Evolutionary conservation across 2,113 vertebrate genomes (phyloP).

Genomic region (Embiotoca jacksoni): DNA sequence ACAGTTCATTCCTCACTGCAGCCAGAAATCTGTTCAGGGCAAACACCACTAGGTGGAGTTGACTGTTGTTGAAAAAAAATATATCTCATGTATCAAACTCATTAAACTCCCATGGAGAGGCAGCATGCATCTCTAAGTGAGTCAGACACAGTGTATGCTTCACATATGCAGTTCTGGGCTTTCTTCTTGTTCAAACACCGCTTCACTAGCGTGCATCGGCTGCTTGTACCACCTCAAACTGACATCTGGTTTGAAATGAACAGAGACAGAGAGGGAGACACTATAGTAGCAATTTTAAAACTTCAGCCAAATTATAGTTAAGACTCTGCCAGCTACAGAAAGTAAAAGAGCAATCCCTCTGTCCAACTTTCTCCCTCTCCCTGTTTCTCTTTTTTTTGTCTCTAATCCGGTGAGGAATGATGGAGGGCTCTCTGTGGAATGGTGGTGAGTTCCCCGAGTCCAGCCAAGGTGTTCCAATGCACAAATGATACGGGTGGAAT

Average conservation of each 20-base stretch:
- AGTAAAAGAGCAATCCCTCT: conserved; percentile 42
- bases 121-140: conserved; percentile 53
- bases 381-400: conserved; percentile 35
- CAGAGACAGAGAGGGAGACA: conserved; percentile 21
- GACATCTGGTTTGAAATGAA: conserved; percentile 51
- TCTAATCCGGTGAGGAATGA: conserved; percentile 78
- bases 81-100: conserved; percentile 64
- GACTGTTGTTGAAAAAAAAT: conserved; percentile 72
- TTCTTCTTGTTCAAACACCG: conserved; percentile 20
- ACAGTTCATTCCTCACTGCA: conserved; percentile 46
- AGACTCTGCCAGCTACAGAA: conserved; percentile 39
- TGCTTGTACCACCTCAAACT: conserved; percentile 14
- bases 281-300: conserved; percentile 47
- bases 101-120: conserved; percentile 66
- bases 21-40: conserved; percentile 65
- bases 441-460: conserved; percentile 84
- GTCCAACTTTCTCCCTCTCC: conserved; percentile 42
- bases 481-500: conserved; percentile 88
- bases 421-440: conserved; percentile 75
- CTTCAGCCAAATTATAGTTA: conserved; percentile 43
- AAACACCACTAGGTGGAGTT: conserved; percentile 84
- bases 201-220: not conserved
- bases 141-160: conserved; percentile 34
- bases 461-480: conserved; percentile 86
- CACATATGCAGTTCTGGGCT: conserved; percentile 22